phyloP scores from a whole-genome alignment of 2,113 vertebrate species.

The Oreotragus oreotragus region DNA sequence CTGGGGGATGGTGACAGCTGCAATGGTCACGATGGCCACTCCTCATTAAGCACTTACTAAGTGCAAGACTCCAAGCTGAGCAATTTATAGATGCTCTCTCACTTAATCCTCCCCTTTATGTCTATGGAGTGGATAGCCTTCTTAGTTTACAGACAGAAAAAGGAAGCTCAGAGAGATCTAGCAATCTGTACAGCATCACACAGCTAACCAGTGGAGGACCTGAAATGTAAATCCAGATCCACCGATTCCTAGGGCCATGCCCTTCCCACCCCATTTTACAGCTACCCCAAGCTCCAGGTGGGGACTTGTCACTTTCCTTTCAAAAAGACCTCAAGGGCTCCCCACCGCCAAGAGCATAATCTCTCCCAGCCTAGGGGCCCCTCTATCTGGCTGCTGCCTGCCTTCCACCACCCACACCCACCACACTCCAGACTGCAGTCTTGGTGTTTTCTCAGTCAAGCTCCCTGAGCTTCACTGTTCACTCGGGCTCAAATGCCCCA shows the following conservation, averaged over 20 bases:
- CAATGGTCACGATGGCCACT: background rate
- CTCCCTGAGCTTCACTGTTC: background rate
- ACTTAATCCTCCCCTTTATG: background rate
- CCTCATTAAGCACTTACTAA: background rate
- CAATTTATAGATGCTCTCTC: background rate
- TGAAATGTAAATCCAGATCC: background rate
- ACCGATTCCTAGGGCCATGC: background rate
- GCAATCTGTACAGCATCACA: background rate
- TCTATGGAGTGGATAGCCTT: background rate
- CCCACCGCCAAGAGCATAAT: background rate
- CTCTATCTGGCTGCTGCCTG: background rate
- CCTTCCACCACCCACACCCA: background rate
- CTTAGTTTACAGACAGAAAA: background rate
- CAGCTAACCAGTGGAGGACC: background rate
- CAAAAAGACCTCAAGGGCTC: background rate
- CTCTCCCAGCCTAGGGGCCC: background rate
- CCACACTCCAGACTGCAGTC: background rate
- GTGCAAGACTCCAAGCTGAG: background rate
- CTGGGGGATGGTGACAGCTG: background rate
- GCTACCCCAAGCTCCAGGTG: background rate
- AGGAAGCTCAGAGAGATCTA: background rate
- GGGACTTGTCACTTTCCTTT: background rate
- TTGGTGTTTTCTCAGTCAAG: background rate
- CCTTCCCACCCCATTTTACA: background rate
- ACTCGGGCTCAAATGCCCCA: background rate